These are phyloP conservation scores for Salvelinus alpinus DNA, from an alignment of 2,113 vertebrate species.

Conservation along the genomic window DNA sequence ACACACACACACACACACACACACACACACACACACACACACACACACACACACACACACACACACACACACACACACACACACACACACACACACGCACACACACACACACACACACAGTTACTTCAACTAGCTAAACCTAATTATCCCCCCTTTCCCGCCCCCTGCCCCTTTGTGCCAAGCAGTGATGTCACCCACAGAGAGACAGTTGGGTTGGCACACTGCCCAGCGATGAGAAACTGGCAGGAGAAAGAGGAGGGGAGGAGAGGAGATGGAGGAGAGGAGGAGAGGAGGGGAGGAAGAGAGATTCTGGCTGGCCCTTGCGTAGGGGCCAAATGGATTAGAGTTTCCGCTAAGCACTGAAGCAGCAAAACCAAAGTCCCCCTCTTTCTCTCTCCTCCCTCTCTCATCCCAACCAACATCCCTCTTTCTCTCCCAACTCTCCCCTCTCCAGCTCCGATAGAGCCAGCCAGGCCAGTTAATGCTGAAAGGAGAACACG, in stretches of 20 bases:
- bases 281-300: too few relatives aligned
- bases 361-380: conserved; percentile 36
- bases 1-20: conserved; percentile 20
- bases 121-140: conserved; percentile 66
- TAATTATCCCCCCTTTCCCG: conserved; percentile 67
- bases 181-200: conserved; percentile 74
- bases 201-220: conserved; percentile 63
- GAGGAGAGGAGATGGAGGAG: too few relatives aligned
- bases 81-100: conserved; percentile 35
- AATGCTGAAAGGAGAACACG: conserved; percentile 60
- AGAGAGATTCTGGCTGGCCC: conserved; percentile 48
- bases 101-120: conserved; percentile 21
- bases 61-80: conserved; percentile 26
- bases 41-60: conserved; percentile 28
- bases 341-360: conserved; percentile 50
- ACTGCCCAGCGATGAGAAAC: conserved; percentile 38
- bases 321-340: conserved; percentile 40
- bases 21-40: conserved; percentile 32
- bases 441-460: conserved; percentile 32
- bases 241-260: conserved; percentile 23
- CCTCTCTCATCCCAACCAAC: conserved; percentile 25
- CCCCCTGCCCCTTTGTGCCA: conserved; percentile 63
- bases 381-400: conserved; percentile 31
- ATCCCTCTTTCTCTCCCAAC: conserved; percentile 37
- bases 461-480: conserved; percentile 49